These are phyloP conservation scores for Craniophora ligustri DNA, from an alignment of 2,888 invertebrate species.

Conservation along the genomic window DNA sequence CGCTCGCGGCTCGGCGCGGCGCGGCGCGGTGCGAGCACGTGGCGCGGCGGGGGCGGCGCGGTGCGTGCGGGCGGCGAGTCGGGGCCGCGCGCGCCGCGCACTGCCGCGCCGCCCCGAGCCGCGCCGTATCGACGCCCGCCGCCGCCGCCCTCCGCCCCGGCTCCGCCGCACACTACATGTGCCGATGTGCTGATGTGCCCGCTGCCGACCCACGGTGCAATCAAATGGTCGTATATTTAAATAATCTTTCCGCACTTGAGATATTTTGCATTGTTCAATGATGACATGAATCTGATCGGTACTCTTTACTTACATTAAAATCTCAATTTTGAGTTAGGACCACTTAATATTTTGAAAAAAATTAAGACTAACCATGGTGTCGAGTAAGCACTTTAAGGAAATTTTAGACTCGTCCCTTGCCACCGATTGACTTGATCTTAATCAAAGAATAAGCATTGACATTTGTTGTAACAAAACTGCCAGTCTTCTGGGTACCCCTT, in stretches of 20 bases:
- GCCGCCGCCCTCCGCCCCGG: slow-evolving; percentile 40
- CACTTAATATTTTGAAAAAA: no score
- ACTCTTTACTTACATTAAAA: no score
- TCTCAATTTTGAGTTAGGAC: no score
- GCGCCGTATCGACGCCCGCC: slow-evolving; percentile 53
- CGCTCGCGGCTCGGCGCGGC: slow-evolving; percentile 49
- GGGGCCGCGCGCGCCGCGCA: slow-evolving; percentile 81
- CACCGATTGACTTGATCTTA: no score
- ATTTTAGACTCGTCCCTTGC: no score
- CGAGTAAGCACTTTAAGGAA: no score
- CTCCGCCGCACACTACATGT: slow-evolving; percentile 31
- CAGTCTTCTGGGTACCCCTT: no score
- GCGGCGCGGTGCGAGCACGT: slow-evolving; percentile 46
- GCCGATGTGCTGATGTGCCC: slow-evolving; percentile 3
- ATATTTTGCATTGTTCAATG: slow-evolving; percentile 5
- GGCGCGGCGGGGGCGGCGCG: slow-evolving; percentile 57
- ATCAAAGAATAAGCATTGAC: no score
- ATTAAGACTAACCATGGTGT: no score
- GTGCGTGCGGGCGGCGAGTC: slow-evolving; percentile 66
- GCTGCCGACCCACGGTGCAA: slow-evolving; percentile 4
- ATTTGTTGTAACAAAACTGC: no score
- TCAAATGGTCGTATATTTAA: slow-evolving; percentile 19
- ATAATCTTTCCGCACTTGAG: slow-evolving; percentile 12
- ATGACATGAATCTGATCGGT: not conserved
- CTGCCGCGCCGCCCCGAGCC: slow-evolving; percentile 65